Evolutionary conservation across 2,888 invertebrate genomes (phyloP).

Genomic region (Catocala nupta): DNA sequence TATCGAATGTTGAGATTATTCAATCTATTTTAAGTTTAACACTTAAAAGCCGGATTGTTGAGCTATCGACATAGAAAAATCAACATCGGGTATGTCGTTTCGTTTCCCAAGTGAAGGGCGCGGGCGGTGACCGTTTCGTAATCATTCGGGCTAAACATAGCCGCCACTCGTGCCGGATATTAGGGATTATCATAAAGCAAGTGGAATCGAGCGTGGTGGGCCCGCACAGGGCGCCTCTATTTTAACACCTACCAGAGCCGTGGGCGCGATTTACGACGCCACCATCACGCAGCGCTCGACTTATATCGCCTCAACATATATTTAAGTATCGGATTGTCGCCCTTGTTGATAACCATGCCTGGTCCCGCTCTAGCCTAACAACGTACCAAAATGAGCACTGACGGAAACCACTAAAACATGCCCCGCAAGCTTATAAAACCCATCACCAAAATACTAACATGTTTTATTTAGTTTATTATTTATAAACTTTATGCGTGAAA

Average conservation of each 20-base stretch:
- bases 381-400: constrained; percentile 16
- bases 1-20: background rate
- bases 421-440: background rate
- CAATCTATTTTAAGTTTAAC: background rate
- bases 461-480: constrained; percentile 5
- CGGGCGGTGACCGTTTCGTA: constrained; percentile 62
- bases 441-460: background rate
- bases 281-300: constrained; percentile 59
- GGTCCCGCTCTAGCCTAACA: constrained; percentile 3
- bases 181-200: constrained; percentile 86
- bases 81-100: constrained; percentile 47
- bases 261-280: constrained; percentile 83
- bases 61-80: constrained; percentile 33
- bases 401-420: background rate
- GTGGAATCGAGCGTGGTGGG: constrained; percentile 69
- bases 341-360: constrained; percentile 30
- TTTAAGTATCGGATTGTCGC: constrained; percentile 61
- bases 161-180: constrained; percentile 80
- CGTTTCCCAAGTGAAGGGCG: constrained; percentile 44
- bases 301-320: constrained; percentile 62
- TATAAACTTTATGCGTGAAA: background rate
- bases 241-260: constrained; percentile 83
- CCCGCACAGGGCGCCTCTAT: constrained; percentile 85
- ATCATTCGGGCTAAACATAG: constrained; percentile 75
- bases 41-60: background rate